Base-by-base conservation (phyloP, 92 coral and sea anemone species). In the Zoanthus solanderi region DNA sequence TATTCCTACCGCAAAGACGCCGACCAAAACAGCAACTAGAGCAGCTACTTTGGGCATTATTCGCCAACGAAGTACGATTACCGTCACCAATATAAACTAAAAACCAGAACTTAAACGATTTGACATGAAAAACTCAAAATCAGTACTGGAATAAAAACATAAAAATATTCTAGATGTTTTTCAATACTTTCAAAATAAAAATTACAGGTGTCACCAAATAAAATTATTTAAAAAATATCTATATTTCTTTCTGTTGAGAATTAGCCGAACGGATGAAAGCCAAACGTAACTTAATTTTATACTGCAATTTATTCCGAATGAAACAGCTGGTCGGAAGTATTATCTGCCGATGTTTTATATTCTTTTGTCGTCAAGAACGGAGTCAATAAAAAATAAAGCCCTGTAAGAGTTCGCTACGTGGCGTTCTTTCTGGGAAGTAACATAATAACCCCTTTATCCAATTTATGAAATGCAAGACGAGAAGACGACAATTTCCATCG, bases 1-100 rank as follows among this genome's bases (percentile, higher is more conserved):
- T 3, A 81, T 47, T 46, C 85, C 85, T 28, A 81, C 60, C 63
- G 85, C 85, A 47, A 81, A 66, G 10, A 54, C 75, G 14, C 85
- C 85, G 45, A 81, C 75, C 16, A 65, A 53, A 81, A 81, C 74
- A 66, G 85, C 85, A 29, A 81, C 42, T 6, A 81, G 2, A 0
- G 66, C 9, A 17, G 85, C 50, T 66, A 60, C 75, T 44, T 81
- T 66, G 13, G 85, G 47, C 85, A 81, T 81, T 17, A 37, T 45
- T 54, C 75, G 29, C 75, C 65, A 47, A n/a, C n/a, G 54, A 63
- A 65, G 57, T 67, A 76, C 28, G 37, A 18, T 1, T 32, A 16
- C 32, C 28, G 84, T 46, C 23, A 17, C 67, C 32, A 79, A 65
- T 1, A 47, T 30, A n/a, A n/a, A 45, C 6, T 30, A 66, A 52